Conservation (phyloP, 2,797 vertebrate genomes). For the Tadarida brasiliensis region DNA sequence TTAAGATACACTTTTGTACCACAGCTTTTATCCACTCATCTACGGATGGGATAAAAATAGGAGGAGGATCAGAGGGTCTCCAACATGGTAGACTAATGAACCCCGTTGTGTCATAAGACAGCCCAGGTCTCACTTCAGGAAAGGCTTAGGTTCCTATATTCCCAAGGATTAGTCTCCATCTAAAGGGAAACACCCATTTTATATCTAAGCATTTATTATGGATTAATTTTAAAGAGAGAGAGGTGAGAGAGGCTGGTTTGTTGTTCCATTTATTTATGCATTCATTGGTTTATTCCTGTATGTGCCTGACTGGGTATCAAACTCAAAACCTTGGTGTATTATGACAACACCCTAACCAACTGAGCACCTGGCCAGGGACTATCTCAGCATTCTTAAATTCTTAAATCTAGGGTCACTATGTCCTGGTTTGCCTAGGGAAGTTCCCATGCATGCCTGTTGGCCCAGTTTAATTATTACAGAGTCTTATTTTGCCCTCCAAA, state of each 20-base stretch:
- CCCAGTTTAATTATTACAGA: not conserved
- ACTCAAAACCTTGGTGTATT: not conserved
- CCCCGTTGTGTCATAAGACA: rapidly evolving
- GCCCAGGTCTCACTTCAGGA: not conserved
- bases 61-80: not conserved
- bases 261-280: not conserved
- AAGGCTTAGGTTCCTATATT: not conserved
- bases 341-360: not conserved
- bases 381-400: not conserved
- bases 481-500: not conserved
- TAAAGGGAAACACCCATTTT: not conserved
- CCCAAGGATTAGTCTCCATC: not conserved
- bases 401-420: not conserved
- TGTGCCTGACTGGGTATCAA: not conserved
- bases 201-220: not conserved
- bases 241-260: not conserved
- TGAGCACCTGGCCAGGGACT: not conserved
- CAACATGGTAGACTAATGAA: not conserved
- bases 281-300: not conserved
- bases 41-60: not conserved
- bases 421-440: not conserved
- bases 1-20: not conserved
- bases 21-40: too few species aligned
- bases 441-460: not conserved
- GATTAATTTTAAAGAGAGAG: not conserved